phyloP scores from a whole-genome alignment of 2,888 invertebrate species.

The Limenitis arthemis region DNA sequence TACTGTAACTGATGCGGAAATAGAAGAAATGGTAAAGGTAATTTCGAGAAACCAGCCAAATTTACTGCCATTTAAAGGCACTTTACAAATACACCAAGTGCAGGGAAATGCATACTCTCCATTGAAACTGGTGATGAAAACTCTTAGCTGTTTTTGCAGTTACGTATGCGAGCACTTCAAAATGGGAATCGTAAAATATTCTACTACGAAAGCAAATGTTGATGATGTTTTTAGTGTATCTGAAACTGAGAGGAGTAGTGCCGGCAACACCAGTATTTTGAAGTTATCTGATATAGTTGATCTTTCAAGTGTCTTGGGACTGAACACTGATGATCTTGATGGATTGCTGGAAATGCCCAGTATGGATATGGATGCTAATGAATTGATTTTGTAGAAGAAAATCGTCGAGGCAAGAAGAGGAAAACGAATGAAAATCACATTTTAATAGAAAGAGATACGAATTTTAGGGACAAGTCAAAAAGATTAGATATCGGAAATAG shows the following conservation, averaged over 20 bases:
- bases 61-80: neutral
- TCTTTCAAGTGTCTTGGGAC: neutral
- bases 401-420: too few species aligned
- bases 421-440: too few species aligned
- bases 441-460: too few species aligned
- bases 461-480: too few species aligned
- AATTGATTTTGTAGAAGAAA: too few species aligned
- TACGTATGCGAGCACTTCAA: neutral
- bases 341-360: neutral
- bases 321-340: neutral
- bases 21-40: too few species aligned
- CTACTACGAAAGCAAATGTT: neutral
- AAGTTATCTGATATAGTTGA: too few species aligned
- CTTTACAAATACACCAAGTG: neutral
- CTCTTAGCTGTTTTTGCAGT: neutral
- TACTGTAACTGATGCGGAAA: too few species aligned
- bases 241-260: neutral
- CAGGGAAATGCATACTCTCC: neutral
- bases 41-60: too few species aligned
- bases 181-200: neutral
- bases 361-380: neutral
- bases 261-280: too few species aligned
- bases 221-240: neutral
- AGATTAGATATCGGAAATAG: too few species aligned
- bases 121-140: neutral